A percentile compares a stretch with the other conserved stretches of the same genome.
Evolutionary conservation across 2,797 vertebrate species (phyloP).

Genomic region (Australoheros facetus): DNA sequence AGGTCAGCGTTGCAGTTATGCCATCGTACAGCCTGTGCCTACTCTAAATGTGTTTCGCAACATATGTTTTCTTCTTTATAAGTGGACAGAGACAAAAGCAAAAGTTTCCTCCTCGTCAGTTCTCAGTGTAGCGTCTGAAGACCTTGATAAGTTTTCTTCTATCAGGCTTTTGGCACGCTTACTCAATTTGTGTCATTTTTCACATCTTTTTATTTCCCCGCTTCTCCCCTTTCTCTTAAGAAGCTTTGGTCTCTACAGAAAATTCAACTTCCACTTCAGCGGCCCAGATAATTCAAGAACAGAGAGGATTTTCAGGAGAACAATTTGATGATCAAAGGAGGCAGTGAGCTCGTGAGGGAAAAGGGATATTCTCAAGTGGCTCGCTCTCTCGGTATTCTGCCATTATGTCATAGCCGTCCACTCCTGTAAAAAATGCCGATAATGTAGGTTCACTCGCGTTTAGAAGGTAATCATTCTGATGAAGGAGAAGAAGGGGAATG

Average conservation of each 20-base stretch:
- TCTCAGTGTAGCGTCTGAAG: conserved; percentile 42
- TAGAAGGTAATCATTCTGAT: conserved; percentile 44
- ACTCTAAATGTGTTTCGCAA: background rate
- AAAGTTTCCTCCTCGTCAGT: conserved; percentile 28
- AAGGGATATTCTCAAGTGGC: conserved; percentile 61
- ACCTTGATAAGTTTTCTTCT: conserved; percentile 55
- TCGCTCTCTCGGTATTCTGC: conserved; percentile 45
- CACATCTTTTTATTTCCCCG: conserved; percentile 61
- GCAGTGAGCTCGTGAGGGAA: conserved; percentile 57
- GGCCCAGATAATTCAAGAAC: conserved; percentile 77
- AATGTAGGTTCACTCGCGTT: conserved; percentile 49
- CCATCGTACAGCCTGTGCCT: background rate
- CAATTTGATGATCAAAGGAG: conserved; percentile 81
- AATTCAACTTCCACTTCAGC: conserved; percentile 76
- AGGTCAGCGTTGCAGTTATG: background rate
- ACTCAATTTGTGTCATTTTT: conserved; percentile 67
- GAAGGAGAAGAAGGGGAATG: background rate
- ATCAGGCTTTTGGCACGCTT: conserved; percentile 36
- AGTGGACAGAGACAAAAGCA: conserved; percentile 14
- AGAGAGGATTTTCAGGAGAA: conserved; percentile 76
- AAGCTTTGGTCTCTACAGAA: conserved; percentile 66
- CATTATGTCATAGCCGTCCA: conserved; percentile 60
- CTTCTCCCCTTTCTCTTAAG: conserved; percentile 52
- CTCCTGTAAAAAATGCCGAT: conserved; percentile 34
- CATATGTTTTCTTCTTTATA: conserved; percentile 1